phyloP scores from a whole-genome alignment of 2,797 vertebrate species.

The Naso thynnoides region DNA sequence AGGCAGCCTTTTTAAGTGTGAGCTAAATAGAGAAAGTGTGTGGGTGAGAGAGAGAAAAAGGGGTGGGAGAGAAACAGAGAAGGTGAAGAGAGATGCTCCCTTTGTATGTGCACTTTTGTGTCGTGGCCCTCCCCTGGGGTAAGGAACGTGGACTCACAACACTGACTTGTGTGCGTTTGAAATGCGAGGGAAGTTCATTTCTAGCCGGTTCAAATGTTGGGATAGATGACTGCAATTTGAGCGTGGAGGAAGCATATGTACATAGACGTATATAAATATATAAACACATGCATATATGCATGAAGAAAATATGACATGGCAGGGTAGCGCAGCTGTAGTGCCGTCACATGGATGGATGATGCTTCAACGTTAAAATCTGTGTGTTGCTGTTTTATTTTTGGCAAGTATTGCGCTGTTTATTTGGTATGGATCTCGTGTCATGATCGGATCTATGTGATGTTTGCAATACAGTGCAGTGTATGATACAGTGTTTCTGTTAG shows the following conservation, averaged over 20 bases:
- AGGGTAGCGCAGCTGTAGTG: constrained; percentile 31
- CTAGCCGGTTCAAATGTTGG: constrained; percentile 13
- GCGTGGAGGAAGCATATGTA: constrained; percentile 3
- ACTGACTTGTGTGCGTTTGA: constrained; percentile 49
- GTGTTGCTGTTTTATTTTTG: constrained; percentile 38
- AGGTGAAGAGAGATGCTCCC: constrained; percentile 75
- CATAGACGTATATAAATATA: background rate
- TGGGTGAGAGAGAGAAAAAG: constrained; percentile 79
- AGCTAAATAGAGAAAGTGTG: constrained; percentile 82
- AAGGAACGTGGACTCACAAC: constrained; percentile 59
- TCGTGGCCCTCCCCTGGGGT: constrained; percentile 65
- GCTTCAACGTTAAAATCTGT: constrained; percentile 25
- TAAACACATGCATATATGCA: background rate
- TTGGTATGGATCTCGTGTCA: constrained; percentile 33
- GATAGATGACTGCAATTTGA: constrained; percentile 16
- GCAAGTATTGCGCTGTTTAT: constrained; percentile 56
- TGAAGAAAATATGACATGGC: constrained; percentile 5
- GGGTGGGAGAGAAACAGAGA: constrained; percentile 67
- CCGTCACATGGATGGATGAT: constrained; percentile 30
- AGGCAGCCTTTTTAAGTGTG: constrained; percentile 83
- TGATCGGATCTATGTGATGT: constrained; percentile 34
- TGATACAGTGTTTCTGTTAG: constrained; percentile 66
- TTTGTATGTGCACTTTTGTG: constrained; percentile 71
- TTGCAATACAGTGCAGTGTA: constrained; percentile 44
- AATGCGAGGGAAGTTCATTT: constrained; percentile 42